Percentiles rank a stretch among this genome's conserved stretches.
These are phyloP conservation scores for Heliconius melpomene DNA, from an alignment of 1,140 invertebrate genomes.

Conservation along the genomic window DNA sequence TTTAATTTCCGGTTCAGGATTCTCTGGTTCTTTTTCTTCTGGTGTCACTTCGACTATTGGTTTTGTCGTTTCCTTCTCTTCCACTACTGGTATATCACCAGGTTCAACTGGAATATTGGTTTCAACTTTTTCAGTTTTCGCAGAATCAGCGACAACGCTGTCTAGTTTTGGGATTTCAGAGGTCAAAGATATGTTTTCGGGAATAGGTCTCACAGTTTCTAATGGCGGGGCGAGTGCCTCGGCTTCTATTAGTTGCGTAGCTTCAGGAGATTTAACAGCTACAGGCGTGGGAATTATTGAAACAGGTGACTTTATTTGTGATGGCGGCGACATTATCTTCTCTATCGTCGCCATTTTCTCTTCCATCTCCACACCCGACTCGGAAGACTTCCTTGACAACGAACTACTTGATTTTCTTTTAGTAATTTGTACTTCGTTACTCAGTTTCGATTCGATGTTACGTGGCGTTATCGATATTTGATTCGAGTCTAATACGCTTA, in stretches of 20 bases:
- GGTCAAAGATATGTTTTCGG: slow-evolving; percentile 54
- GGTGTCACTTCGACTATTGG: not conserved
- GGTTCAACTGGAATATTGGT: not conserved
- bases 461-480: slow-evolving; percentile 72
- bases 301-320: slow-evolving; percentile 56
- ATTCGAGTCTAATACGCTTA: slow-evolving; percentile 63
- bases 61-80: slow-evolving; percentile 3
- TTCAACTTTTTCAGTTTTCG: not conserved
- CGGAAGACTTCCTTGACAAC: slow-evolving; percentile 61
- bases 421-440: slow-evolving; percentile 55
- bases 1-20: slow-evolving; percentile 15
- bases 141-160: slow-evolving; percentile 23
- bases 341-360: slow-evolving; percentile 64
- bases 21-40: slow-evolving; percentile 27
- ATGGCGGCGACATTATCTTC: slow-evolving; percentile 59
- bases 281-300: slow-evolving; percentile 58
- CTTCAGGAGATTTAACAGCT: slow-evolving; percentile 65
- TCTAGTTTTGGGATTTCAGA: slow-evolving; percentile 56
- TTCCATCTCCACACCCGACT: slow-evolving; percentile 55
- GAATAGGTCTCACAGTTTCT: slow-evolving; percentile 57
- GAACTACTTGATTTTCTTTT: slow-evolving; percentile 66
- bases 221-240: slow-evolving; percentile 62
- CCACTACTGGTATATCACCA: not conserved
- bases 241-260: slow-evolving; percentile 53
- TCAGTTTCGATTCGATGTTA: slow-evolving; percentile 55